Conservation (phyloP, 2,113 vertebrate species). For the Oncorhynchus tshawytscha region DNA sequence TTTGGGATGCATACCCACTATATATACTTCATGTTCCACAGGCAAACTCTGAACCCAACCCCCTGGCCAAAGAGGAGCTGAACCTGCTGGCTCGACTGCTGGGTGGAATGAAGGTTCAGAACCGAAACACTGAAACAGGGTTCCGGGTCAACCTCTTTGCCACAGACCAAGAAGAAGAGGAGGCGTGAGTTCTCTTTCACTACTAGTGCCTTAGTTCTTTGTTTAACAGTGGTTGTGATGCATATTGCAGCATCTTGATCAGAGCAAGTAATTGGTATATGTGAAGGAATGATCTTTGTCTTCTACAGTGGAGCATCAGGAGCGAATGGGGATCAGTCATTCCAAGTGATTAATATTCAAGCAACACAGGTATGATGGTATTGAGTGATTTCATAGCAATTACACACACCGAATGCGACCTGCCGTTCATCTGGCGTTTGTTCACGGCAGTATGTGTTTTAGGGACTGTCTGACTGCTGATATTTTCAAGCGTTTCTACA, state of each 20-base stretch:
- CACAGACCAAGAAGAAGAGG: constrained; percentile 83
- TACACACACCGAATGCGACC: too few relatives aligned
- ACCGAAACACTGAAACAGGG: constrained; percentile 58
- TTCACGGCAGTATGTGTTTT: neutral
- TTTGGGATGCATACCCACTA: neutral
- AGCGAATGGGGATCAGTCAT: constrained; percentile 68
- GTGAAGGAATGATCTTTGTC: constrained; percentile 9
- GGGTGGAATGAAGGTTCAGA: constrained; percentile 81
- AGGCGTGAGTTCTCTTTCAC: constrained; percentile 52
- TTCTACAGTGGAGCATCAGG: constrained; percentile 67
- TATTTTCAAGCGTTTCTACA: too few relatives aligned
- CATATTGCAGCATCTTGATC: neutral
- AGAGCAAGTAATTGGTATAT: neutral
- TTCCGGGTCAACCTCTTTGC: constrained; percentile 85
- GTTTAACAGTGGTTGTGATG: neutral
- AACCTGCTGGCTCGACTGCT: constrained; percentile 88
- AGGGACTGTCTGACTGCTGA: neutral
- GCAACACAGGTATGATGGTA: constrained; percentile 76
- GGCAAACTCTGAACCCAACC: constrained; percentile 77
- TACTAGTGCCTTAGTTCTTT: neutral
- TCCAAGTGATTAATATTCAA: constrained; percentile 83
- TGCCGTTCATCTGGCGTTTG: too few relatives aligned
- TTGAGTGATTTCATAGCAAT: neutral
- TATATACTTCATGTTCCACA: constrained; percentile 44
- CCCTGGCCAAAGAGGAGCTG: constrained; percentile 91